Percentiles rank a stretch among this genome's conserved stretches.
Conservation (phyloP, 30 jellyfish, hydroid and myxozoan genomes). For the Sanderia malayensis region DNA sequence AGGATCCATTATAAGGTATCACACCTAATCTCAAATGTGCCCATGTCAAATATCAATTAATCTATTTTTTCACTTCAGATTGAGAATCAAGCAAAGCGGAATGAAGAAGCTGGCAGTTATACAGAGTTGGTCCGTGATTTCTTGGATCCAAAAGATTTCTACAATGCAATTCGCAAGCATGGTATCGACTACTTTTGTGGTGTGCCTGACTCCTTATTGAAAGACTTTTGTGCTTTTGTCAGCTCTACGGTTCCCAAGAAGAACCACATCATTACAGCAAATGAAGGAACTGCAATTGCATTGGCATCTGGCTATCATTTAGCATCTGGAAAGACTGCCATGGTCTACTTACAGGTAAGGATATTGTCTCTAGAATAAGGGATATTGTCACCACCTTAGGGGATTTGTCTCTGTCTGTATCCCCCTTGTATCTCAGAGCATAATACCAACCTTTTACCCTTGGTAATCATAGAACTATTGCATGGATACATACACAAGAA, state of each 20-base stretch:
- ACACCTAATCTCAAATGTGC: no score
- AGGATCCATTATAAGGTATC: no score
- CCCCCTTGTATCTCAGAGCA: no score
- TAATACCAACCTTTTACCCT: no score
- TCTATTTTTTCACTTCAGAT: conserved; percentile 38
- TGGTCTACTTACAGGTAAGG: conserved; percentile 94
- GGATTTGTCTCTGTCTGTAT: no score
- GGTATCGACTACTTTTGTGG: conserved; percentile 97
- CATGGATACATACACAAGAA: no score
- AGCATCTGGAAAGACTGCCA: conserved; percentile 93
- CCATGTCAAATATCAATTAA: not conserved
- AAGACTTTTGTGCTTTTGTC: conserved; percentile 98
- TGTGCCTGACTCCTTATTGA: conserved; percentile 92
- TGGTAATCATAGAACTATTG: no score
- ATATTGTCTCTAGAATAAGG: no score
- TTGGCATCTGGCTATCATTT: conserved; percentile 98
- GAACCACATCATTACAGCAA: conserved; percentile 84
- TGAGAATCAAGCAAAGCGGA: conserved; percentile 70
- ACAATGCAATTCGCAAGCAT: conserved; percentile 88
- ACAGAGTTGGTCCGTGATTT: conserved; percentile 95
- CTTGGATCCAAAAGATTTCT: conserved; percentile 87
- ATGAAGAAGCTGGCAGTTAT: conserved; percentile 94
- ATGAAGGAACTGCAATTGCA: conserved; percentile 98
- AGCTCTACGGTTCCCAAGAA: conserved; percentile 77
- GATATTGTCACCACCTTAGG: no score